Evolutionary conservation across 2,113 vertebrate genomes (phyloP).

Genomic region (Misgurnus mizolepis): DNA sequence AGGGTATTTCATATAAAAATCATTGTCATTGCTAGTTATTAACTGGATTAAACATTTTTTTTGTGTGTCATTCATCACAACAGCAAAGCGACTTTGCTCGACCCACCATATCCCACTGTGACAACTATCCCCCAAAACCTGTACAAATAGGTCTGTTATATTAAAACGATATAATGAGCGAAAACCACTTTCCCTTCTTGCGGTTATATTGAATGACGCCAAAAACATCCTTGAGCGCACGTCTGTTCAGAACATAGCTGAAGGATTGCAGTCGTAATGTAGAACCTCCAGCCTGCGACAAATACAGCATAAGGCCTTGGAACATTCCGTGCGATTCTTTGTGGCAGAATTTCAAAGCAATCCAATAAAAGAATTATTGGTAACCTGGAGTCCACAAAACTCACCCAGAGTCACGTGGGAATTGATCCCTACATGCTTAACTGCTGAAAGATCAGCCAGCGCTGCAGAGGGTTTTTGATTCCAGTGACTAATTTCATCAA

Average conservation of each 20-base stretch:
- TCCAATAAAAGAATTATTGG: slow-evolving; percentile 25
- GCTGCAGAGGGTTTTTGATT: background rate
- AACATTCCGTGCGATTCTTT: slow-evolving; percentile 6
- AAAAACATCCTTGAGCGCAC: slow-evolving; percentile 34
- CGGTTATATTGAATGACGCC: slow-evolving; percentile 11
- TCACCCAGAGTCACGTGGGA: background rate
- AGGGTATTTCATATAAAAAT: too few species aligned
- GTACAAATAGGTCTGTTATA: too few species aligned
- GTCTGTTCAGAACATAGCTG: slow-evolving; percentile 11
- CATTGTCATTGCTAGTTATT: too few species aligned
- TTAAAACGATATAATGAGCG: too few species aligned
- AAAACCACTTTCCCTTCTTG: background rate
- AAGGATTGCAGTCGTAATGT: background rate
- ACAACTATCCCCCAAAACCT: too few species aligned
- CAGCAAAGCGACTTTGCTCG: too few species aligned
- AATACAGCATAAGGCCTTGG: background rate
- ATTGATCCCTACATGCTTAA: slow-evolving; percentile 1
- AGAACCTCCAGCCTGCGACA: background rate
- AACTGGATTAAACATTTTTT: too few species aligned
- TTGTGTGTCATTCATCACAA: too few species aligned
- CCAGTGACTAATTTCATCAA: slow-evolving; percentile 38
- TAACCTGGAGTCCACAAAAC: background rate
- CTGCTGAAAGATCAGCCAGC: slow-evolving; percentile 1
- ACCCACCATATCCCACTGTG: too few species aligned
- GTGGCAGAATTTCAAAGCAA: slow-evolving; percentile 13